Evolutionary conservation across 2,113 vertebrate species (phyloP).

Genomic region (Herpailurus yagouaroundi): DNA sequence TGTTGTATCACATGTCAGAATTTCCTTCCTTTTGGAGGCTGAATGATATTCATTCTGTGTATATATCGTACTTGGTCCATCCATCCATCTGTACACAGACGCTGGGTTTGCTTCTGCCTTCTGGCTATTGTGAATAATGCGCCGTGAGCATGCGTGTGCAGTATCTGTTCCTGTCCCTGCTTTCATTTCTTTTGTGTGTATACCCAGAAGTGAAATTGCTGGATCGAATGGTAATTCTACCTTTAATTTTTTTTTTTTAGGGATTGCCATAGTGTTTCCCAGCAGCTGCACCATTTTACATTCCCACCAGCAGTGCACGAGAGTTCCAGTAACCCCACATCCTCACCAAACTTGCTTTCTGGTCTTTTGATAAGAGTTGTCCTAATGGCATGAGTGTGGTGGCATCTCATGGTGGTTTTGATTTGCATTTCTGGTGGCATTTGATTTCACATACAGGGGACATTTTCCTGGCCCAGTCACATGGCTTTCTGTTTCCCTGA

Average conservation of each 20-base stretch:
- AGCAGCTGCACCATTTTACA: neutral
- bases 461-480: neutral
- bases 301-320: neutral
- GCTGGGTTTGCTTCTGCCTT: neutral
- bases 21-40: neutral
- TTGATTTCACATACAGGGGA: neutral
- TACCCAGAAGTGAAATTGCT: neutral
- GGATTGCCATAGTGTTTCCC: neutral
- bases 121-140: neutral
- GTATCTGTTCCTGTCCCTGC: neutral
- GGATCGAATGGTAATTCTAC: no score
- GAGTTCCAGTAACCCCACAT: neutral
- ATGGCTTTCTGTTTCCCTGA: neutral
- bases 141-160: neutral
- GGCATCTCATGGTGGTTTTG: neutral
- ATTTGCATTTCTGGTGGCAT: neutral
- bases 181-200: neutral
- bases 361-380: neutral
- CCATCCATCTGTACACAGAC: accelerated
- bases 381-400: neutral
- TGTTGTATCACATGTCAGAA: neutral
- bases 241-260: neutral
- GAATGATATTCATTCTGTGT: neutral
- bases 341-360: neutral
- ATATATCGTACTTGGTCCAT: neutral